Evolutionary conservation across 2,113 vertebrate species (phyloP), one percentile per base, ranked within the genome.

Genomic region (Cyrtonyx montezumae): DNA sequence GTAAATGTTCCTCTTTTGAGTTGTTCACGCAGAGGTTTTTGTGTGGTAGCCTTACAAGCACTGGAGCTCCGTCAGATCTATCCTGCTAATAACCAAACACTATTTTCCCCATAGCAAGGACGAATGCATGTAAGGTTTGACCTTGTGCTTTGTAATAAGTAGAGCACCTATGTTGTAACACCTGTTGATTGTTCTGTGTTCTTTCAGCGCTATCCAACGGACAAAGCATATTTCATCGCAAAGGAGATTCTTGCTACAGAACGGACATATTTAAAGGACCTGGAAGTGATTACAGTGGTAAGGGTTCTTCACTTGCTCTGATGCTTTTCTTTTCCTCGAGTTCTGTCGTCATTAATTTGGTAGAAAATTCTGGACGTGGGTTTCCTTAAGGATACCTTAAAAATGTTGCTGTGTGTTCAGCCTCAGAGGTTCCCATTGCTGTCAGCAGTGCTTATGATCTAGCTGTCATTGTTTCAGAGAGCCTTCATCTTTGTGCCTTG

Each of bases 201-300:
- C 79, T 95, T 94, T 2, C 98, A 99, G 99, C 94, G 97, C 62
- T 95, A 62, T 68, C 98, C 98, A 21, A 97, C 98, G 0, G 99
- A 99, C 81, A 98, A 99, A 91, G 98, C 99, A 1, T 99, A 99
- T 93, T 99, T 99, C 96, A 99, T 99, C 96, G 99, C 98, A 63
- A 99, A 99, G 97, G 99, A 99, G 98, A 99, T 99, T 92, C 98
- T 99, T 11, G 99, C 99, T 84, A 99, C 99, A 22, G 99, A 99
- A 79, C 96, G 99, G 30, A 99, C 99, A 0, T 98, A 99, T 87
- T 92, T 99, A 45, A 99, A 99, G 92, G 99, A 99, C 91, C 96
- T 99, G 28, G 99, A 99, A 96, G 99, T 99, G 65, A 98, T 99
- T 80, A 99, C 99, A 9, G 98, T 99, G 98, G 99, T 99, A 97